Evolutionary conservation across 2,797 vertebrate genomes (phyloP).

Genomic region (Typhlichthys eigenmanni): DNA sequence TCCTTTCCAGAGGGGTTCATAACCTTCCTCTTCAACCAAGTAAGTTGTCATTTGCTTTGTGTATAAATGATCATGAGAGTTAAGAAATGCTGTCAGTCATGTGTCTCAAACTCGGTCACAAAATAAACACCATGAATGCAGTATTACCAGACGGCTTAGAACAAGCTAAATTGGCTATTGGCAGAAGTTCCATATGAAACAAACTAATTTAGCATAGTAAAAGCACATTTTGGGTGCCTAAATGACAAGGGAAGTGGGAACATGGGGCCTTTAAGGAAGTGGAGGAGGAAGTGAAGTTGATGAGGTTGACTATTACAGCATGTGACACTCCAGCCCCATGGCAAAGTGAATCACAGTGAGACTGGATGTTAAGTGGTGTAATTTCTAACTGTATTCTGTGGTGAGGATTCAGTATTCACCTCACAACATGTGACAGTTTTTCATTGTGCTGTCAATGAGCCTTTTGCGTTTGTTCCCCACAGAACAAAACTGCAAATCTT

Average conservation of each 20-base stretch:
- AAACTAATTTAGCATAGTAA: not conserved
- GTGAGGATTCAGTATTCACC: no score
- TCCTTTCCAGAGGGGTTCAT: constrained; percentile 51
- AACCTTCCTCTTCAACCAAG: constrained; percentile 66
- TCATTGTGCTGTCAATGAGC: not conserved
- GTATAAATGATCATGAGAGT: not conserved
- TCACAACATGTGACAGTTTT: no score
- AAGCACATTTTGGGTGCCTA: not conserved
- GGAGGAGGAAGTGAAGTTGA: constrained; percentile 52
- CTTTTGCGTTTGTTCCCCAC: constrained; percentile 16
- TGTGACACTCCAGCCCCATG: constrained; percentile 15
- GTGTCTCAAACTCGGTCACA: not conserved
- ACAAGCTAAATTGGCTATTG: not conserved
- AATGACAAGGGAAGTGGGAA: constrained; percentile 34
- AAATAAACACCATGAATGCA: no score
- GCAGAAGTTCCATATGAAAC: not conserved
- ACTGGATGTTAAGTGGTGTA: no score
- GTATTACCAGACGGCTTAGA: no score
- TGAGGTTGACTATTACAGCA: constrained; percentile 26
- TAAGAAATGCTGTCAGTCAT: not conserved
- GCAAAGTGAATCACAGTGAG: not conserved
- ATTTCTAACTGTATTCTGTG: no score
- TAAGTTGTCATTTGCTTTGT: constrained; percentile 26
- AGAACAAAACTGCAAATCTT: constrained; percentile 45
- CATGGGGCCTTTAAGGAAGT: not conserved